phyloP scores from a whole-genome alignment of 2,113 vertebrate species.

The Brachypodius melanocephalos region DNA sequence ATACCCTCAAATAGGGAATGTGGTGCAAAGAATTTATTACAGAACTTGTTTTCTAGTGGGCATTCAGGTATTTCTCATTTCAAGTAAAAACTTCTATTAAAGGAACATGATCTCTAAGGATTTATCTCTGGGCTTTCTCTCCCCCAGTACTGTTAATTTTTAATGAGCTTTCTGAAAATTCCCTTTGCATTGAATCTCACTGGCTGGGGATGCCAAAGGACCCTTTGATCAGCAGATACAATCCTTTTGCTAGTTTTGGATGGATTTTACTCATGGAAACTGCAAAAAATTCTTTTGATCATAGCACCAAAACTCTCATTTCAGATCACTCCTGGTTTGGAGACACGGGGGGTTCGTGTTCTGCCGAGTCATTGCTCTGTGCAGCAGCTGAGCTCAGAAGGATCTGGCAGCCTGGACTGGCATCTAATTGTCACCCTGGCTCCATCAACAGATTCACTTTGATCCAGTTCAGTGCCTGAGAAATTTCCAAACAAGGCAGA shows the following conservation, averaged over 20 bases:
- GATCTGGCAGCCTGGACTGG: not conserved
- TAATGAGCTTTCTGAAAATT: not conserved
- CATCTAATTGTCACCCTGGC: not conserved
- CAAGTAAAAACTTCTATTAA: not conserved
- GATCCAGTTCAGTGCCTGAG: not conserved
- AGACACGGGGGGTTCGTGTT: fast-evolving
- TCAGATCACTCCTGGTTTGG: not conserved
- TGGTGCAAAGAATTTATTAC: not conserved
- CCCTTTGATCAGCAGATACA: not conserved
- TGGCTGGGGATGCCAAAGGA: not conserved
- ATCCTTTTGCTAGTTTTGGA: not conserved
- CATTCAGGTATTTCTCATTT: not conserved
- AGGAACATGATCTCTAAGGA: not conserved
- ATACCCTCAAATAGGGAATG: not conserved
- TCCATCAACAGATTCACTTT: not conserved
- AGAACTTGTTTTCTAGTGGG: not conserved
- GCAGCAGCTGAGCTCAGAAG: not conserved
- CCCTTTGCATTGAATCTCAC: not conserved
- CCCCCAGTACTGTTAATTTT: not conserved
- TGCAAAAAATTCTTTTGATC: not conserved
- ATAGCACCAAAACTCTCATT: not conserved
- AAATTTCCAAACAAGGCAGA: not conserved
- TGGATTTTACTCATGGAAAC: not conserved
- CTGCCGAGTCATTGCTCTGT: not conserved
- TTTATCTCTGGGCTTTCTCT: not conserved